Evolutionary conservation across 2,888 invertebrate species (phyloP).

Genomic region (Mesorhabditis spiculigera): DNA sequence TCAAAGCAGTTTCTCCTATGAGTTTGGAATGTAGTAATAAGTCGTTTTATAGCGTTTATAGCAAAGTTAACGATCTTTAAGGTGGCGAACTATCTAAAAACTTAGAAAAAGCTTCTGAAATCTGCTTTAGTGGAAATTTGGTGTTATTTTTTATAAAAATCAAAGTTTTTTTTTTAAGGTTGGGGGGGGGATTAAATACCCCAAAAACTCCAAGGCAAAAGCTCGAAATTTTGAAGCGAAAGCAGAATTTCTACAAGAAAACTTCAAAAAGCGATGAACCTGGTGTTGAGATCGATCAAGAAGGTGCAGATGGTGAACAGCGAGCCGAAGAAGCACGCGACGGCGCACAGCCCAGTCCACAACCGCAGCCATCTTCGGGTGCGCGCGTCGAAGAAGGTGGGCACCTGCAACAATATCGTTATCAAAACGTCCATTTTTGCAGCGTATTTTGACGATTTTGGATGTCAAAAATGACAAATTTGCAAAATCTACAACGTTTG

Average conservation of each 20-base stretch:
- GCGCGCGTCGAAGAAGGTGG: conserved; percentile 48
- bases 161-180: too few relatives aligned
- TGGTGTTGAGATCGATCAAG: conserved; percentile 81
- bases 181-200: too few relatives aligned
- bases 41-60: too few relatives aligned
- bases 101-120: too few relatives aligned
- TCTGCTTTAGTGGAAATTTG: too few relatives aligned
- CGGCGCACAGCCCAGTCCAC: conserved; percentile 94
- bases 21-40: too few relatives aligned
- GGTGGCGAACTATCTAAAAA: too few relatives aligned
- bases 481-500: conserved; percentile 12
- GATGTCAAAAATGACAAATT: background rate
- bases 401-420: conserved; percentile 16
- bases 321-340: conserved; percentile 89
- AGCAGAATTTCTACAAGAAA: background rate
- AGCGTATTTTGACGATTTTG: background rate
- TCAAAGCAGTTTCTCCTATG: too few relatives aligned
- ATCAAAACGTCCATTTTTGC: background rate
- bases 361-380: conserved; percentile 46
- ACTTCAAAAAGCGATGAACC: background rate
- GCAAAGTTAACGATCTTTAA: too few relatives aligned
- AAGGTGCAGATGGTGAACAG: conserved; percentile 94
- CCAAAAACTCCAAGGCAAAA: too few relatives aligned
- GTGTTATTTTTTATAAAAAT: too few relatives aligned
- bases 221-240: too few relatives aligned